Evolutionary conservation across 2,888 invertebrate genomes (phyloP).

Genomic region (Lasioglossum vierecki): DNA sequence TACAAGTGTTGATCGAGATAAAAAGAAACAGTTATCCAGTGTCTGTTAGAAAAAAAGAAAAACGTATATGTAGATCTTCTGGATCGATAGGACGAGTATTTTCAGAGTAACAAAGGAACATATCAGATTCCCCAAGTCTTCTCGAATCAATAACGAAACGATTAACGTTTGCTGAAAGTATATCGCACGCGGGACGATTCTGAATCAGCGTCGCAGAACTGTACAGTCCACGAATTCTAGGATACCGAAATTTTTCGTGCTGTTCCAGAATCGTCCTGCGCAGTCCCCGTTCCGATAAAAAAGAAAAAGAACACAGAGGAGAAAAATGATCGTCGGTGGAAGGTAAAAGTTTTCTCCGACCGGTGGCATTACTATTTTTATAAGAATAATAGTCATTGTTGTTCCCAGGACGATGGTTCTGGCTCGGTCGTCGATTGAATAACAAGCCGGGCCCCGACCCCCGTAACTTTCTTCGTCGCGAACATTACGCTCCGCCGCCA

Average conservation of each 20-base stretch:
- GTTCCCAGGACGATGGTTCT: slow-evolving; percentile 14
- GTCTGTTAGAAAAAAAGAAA: background rate
- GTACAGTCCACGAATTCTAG: background rate
- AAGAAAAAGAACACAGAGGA: slow-evolving; percentile 20
- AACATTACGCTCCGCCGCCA: slow-evolving; percentile 17
- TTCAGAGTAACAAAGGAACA: slow-evolving; percentile 21
- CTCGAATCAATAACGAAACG: background rate
- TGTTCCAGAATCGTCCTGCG: background rate
- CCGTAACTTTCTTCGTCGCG: slow-evolving; percentile 45
- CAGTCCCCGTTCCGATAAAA: background rate
- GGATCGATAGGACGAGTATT: background rate
- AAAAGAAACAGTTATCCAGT: too few species aligned
- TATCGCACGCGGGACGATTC: background rate
- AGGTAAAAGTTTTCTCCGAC: slow-evolving; percentile 40
- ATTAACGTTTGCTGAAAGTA: background rate
- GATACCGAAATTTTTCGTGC: background rate
- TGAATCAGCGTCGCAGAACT: background rate
- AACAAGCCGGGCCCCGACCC: slow-evolving; percentile 16
- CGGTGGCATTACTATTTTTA: slow-evolving; percentile 43
- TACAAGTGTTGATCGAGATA: too few species aligned
- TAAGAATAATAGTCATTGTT: slow-evolving; percentile 40
- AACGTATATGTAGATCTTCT: background rate
- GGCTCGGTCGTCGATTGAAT: slow-evolving; percentile 44
- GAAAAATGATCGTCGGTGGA: background rate
- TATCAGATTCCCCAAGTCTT: slow-evolving; percentile 22